phyloP scores from a whole-genome alignment of 2,113 vertebrate species.

The Etheostoma cragini region DNA sequence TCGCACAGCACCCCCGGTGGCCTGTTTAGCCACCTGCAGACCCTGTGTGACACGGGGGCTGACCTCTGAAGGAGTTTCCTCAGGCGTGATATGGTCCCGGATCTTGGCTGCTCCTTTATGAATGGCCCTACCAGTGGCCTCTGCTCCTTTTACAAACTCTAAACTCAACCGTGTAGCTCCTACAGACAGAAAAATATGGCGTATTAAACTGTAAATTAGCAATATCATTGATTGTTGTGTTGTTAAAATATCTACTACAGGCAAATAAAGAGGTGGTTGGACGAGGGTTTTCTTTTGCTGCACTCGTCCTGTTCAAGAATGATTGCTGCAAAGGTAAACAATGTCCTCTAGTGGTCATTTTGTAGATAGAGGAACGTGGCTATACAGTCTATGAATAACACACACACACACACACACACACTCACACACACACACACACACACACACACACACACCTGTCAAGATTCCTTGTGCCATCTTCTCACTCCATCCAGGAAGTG shows the following conservation, averaged over 20 bases:
- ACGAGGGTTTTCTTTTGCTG: background rate
- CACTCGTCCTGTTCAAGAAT: background rate
- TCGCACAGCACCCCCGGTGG: slow-evolving; percentile 91
- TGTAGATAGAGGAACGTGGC: background rate
- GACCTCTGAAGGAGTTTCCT: slow-evolving; percentile 92
- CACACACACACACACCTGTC: slow-evolving; percentile 83
- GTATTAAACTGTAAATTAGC: background rate
- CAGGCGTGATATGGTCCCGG: slow-evolving; percentile 91
- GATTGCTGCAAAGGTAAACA: slow-evolving; percentile 25
- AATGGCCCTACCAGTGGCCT: slow-evolving; percentile 92
- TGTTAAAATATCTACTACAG: background rate
- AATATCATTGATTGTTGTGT: background rate
- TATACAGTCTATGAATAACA: background rate
- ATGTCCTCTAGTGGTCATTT: slow-evolving; percentile 53
- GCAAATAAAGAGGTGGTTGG: background rate
- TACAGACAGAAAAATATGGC: slow-evolving; percentile 65
- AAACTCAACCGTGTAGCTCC: slow-evolving; percentile 92
- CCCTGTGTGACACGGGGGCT: slow-evolving; percentile 88
- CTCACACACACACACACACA: slow-evolving; percentile 68
- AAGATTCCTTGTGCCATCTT: slow-evolving; percentile 93
- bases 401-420: background rate
- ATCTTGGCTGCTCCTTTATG: slow-evolving; percentile 92
- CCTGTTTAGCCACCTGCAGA: slow-evolving; percentile 89
- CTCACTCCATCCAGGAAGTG: slow-evolving; percentile 93
- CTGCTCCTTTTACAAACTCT: slow-evolving; percentile 91